Evolutionary conservation across 2,113 vertebrate genomes (phyloP).

Genomic region (Sylvia atricapilla): DNA sequence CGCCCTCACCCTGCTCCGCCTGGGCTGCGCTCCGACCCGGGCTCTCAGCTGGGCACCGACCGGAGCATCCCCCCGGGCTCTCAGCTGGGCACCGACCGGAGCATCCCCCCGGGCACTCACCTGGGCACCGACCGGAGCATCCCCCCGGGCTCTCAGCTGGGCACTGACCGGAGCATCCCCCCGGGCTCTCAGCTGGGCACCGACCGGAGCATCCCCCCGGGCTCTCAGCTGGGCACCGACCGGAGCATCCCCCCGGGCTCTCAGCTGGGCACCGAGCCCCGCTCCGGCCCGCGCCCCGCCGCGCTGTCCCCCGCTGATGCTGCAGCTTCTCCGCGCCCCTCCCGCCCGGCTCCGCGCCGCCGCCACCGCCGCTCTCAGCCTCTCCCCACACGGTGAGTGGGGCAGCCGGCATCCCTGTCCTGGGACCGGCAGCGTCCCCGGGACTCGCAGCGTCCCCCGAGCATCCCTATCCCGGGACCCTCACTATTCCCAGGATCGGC

Average conservation of each 20-base stretch:
- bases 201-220: not conserved
- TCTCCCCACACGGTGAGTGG: slow-evolving; percentile 80
- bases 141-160: not conserved
- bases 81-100: not conserved
- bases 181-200: not conserved
- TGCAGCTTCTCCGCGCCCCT: slow-evolving; percentile 78
- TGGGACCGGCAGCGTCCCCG: not conserved
- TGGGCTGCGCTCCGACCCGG: not conserved
- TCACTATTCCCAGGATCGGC: not conserved
- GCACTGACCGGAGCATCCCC: not conserved
- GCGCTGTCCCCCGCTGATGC: slow-evolving; percentile 73
- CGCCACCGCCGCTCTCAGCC: slow-evolving; percentile 76
- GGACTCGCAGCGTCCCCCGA: accelerated
- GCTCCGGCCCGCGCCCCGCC: not conserved
- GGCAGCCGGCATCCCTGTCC: not conserved
- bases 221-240: not conserved
- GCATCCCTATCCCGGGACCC: not conserved
- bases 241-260: not conserved
- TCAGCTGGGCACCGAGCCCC: not conserved
- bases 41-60: not conserved
- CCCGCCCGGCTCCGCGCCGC: slow-evolving; percentile 8
- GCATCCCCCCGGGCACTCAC: not conserved
- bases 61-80: not conserved
- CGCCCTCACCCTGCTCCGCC: not conserved
- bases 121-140: not conserved